Conservation (phyloP, 2,888 invertebrate genomes). For the Sericinus montela region DNA sequence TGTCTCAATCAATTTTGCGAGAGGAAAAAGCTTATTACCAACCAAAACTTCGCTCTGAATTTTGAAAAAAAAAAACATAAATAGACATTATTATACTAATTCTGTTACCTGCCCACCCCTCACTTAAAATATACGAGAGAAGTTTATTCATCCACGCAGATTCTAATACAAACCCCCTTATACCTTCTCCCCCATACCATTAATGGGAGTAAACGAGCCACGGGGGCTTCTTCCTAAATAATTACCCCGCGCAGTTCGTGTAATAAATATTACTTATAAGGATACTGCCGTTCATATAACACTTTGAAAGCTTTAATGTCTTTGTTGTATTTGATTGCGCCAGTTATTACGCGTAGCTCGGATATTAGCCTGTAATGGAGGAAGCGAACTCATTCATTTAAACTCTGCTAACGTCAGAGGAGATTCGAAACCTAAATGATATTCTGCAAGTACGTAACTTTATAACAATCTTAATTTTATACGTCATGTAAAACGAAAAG, state of each 20-base stretch:
- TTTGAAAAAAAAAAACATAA: conserved; percentile 18
- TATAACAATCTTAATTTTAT: no score
- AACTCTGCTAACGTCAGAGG: no score
- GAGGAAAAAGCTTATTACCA: conserved; percentile 1
- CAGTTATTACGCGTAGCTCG: conserved; percentile 10
- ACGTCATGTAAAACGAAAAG: no score
- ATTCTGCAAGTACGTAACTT: no score
- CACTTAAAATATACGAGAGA: conserved; percentile 28
- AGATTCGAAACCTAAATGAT: no score
- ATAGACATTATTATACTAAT: conserved; percentile 23
- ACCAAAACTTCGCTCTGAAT: conserved; percentile 7
- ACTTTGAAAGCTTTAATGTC: conserved; percentile 30
- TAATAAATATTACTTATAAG: conserved; percentile 72
- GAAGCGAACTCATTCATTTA: not conserved
- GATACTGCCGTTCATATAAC: conserved; percentile 22
- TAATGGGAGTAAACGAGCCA: conserved; percentile 22
- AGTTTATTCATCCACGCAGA: conserved; percentile 42
- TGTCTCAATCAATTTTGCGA: not conserved
- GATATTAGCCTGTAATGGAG: conserved; percentile 1
- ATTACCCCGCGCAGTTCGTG: conserved; percentile 58
- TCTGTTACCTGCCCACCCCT: conserved; percentile 30
- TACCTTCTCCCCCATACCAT: conserved; percentile 18
- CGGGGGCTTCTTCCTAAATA: conserved; percentile 51
- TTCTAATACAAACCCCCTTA: conserved; percentile 30
- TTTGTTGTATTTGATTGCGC: conserved; percentile 37